Percentiles rank a stretch among this genome's conserved stretches.
Conservation (phyloP, 2,797 vertebrate genomes). For the Bradypodion ventrale region DNA sequence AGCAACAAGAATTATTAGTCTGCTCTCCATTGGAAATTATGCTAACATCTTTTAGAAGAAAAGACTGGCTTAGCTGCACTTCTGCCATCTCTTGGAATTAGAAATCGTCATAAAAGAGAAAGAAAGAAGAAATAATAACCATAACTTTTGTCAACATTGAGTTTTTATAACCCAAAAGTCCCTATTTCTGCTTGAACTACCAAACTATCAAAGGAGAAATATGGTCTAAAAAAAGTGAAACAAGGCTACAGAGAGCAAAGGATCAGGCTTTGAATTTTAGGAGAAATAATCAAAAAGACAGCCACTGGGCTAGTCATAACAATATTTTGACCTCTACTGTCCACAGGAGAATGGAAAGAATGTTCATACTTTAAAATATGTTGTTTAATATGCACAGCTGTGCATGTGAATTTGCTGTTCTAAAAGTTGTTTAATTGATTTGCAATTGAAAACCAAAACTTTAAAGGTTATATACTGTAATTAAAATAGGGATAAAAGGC, state of each 20-base stretch:
- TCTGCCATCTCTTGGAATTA: slow-evolving; percentile 1
- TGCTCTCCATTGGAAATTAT: slow-evolving; percentile 35
- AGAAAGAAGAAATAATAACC: accelerated
- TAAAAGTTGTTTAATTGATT: not conserved
- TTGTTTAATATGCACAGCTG: not conserved
- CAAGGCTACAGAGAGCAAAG: not conserved
- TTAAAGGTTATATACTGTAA: too few species aligned
- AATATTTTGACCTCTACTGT: accelerated
- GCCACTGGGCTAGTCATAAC: accelerated
- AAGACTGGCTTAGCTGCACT: slow-evolving; percentile 9
- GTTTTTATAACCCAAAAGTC: not conserved
- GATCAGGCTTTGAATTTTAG: not conserved
- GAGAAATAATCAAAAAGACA: slow-evolving; percentile 19
- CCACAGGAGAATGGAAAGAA: not conserved
- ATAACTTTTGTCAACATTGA: slow-evolving; percentile 33
- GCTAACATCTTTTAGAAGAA: not conserved
- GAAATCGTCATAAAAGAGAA: slow-evolving; percentile 26
- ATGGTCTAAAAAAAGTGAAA: slow-evolving; percentile 34
- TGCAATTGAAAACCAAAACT: too few species aligned
- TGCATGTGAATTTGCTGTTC: not conserved
- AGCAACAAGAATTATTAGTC: slow-evolving; percentile 33
- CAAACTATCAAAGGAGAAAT: slow-evolving; percentile 20
- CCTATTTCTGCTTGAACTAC: slow-evolving; percentile 9
- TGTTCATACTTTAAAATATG: not conserved
- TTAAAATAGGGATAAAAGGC: too few species aligned